Evolutionary conservation across 64 coral and sea anemone species (phyloP).

Genomic region (Montipora capricornis): DNA sequence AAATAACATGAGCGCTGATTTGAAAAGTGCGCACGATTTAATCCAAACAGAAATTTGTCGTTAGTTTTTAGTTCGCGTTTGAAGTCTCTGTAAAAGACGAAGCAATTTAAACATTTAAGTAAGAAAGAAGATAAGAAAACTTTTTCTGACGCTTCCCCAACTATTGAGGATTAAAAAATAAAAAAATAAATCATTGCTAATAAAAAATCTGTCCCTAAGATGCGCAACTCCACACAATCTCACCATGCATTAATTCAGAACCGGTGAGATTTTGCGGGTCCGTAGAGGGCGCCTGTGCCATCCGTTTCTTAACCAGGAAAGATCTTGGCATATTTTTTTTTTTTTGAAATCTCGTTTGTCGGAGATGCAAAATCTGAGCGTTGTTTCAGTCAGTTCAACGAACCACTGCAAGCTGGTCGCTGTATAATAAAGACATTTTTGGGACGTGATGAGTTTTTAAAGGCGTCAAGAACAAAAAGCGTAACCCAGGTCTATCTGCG

Average conservation of each 20-base stretch:
- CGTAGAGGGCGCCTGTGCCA: not conserved
- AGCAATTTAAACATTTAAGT: not conserved
- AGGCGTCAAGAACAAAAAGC: slow-evolving; percentile 72
- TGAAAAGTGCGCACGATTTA: not conserved
- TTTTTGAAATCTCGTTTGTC: not conserved
- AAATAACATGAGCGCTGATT: not conserved
- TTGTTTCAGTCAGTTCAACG: slow-evolving; percentile 23
- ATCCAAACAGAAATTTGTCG: not conserved
- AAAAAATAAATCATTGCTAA: slow-evolving; percentile 28
- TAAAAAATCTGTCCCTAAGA: slow-evolving; percentile 26
- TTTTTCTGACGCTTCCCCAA: not conserved
- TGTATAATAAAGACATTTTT: slow-evolving; percentile 94
- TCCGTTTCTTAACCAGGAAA: slow-evolving; percentile 84
- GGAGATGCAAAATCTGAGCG: slow-evolving; percentile 74
- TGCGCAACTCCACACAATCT: slow-evolving; percentile 34
- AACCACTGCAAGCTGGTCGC: slow-evolving; percentile 63
- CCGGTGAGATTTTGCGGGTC: slow-evolving; percentile 38
- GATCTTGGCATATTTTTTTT: slow-evolving; percentile 78
- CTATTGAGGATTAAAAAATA: not conserved
- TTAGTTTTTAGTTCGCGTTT: not conserved
- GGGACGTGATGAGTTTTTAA: slow-evolving; percentile 79
- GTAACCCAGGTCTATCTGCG: slow-evolving; percentile 42
- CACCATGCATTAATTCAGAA: slow-evolving; percentile 65
- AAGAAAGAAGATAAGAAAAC: too few relatives aligned
- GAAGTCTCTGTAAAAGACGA: not conserved